These are phyloP conservation scores for Malacosoma neustria DNA, from an alignment of 2,888 invertebrate species.

Conservation along the genomic window DNA sequence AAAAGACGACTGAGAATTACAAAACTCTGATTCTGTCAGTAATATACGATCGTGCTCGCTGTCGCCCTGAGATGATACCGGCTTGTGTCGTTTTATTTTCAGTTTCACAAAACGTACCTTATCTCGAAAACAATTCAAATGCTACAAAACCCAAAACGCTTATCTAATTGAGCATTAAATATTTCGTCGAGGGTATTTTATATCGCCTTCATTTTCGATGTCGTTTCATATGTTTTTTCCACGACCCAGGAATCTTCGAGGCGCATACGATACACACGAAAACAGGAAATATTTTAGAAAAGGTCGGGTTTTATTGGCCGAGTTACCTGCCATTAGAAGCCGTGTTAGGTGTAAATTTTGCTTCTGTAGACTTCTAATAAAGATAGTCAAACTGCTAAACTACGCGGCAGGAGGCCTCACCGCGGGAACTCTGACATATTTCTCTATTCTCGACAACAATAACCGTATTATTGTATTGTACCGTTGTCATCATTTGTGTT, in stretches of 20 bases:
- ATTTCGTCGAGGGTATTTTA: conserved; percentile 71
- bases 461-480: conserved; percentile 57
- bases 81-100: conserved; percentile 36
- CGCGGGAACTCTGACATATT: conserved; percentile 56
- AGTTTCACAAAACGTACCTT: conserved; percentile 51
- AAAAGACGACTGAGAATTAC: conserved; percentile 29
- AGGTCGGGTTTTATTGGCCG: conserved; percentile 65
- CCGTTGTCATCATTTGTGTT: conserved; percentile 71
- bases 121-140: conserved; percentile 64
- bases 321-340: conserved; percentile 71
- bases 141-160: conserved; percentile 68
- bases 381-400: conserved; percentile 44
- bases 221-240: conserved; percentile 68
- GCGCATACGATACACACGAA: conserved; percentile 56
- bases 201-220: conserved; percentile 65
- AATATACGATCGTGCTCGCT: conserved; percentile 31
- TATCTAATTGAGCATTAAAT: conserved; percentile 74
- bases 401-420: conserved; percentile 55
- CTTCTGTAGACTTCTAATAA: conserved; percentile 55
- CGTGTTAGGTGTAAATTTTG: conserved; percentile 68
- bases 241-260: conserved; percentile 62
- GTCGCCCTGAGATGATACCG: conserved; percentile 23
- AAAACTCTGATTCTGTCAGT: conserved; percentile 24
- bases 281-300: conserved; percentile 69
- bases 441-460: conserved; percentile 64